Base-by-base conservation (phyloP, 2,113 vertebrate species). In the Bos indicus region DNA sequence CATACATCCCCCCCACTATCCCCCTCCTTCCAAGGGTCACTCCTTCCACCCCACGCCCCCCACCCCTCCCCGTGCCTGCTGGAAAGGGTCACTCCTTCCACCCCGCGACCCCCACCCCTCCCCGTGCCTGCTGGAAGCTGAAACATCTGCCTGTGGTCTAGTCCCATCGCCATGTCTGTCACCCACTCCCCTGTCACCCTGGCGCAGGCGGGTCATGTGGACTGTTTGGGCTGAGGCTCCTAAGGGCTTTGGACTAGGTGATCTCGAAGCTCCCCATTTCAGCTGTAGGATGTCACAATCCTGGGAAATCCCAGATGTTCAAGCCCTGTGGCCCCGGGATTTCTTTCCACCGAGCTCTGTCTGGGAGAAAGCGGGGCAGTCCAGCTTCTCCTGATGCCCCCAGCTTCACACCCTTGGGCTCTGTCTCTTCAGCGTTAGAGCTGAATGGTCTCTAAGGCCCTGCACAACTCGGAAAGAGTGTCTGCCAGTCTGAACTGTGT, bases 1-100 rank as follows among this genome's bases (percentile, higher is more conserved):
- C 71, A 6, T 36, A 12, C n/a, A 23, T 12, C 67, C 10, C 19
- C n/a, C 10, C 5, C n/a, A 21, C n/a, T n/a, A 40, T 51, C 8
- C 4, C 43, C n/a, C 33, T 40, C 52, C 88, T 95, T 21, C 81
- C 26, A 2, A 21, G 57, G 51, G 7, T 12, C n/a, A 26, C 56
- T 23, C 54, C 23, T 56, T 62, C 19, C 48, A 11, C 64, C 64
- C 64, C 7, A 1, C 1, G 13, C 9, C n/a, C 64, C 17, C 4
- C 4, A 1, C n/a, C 64, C 62, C 15, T 33, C 84, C 16, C 9
- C 0, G 56, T 36, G 3, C 36, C 46, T 16, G 0, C 17, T 28
- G 54, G 59, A 67, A 74, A 36, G 36, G 36, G 36, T 36, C 36
- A 36, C 56, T 23, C 54, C 23, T 56, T 62, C 19, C 48, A 11